Percentiles rank a stretch among this genome's conserved stretches.
Evolutionary conservation across 2,888 invertebrate species (phyloP).

Genomic region (Agrotis puta): DNA sequence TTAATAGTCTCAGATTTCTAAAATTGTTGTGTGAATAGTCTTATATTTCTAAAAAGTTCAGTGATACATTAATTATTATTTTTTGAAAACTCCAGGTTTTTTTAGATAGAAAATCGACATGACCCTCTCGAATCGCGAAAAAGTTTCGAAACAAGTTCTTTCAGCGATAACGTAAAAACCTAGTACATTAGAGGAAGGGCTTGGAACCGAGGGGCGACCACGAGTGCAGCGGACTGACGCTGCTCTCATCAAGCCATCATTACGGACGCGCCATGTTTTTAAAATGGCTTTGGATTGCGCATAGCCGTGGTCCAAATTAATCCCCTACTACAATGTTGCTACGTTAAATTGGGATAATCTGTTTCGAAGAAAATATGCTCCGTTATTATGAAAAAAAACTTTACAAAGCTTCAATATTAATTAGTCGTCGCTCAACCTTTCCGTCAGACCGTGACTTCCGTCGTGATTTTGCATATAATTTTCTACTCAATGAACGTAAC

Average conservation of each 20-base stretch:
- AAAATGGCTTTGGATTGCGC: constrained; percentile 86
- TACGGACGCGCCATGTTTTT: constrained; percentile 89
- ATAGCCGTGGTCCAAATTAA: constrained; percentile 86
- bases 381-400: constrained; percentile 77
- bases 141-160: constrained; percentile 49
- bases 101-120: not conserved
- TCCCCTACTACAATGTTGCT: constrained; percentile 84
- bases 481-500: constrained; percentile 85
- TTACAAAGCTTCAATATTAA: constrained; percentile 82
- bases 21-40: too few relatives aligned
- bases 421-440: constrained; percentile 80
- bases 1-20: too few relatives aligned
- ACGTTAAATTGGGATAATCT: constrained; percentile 81
- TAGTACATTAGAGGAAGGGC: constrained; percentile 56
- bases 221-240: constrained; percentile 78
- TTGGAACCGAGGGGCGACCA: constrained; percentile 55
- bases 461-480: constrained; percentile 90
- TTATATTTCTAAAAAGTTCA: too few relatives aligned
- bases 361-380: constrained; percentile 75
- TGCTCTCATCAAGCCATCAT: constrained; percentile 88
- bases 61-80: too few relatives aligned
- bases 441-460: constrained; percentile 79
- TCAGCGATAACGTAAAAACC: constrained; percentile 68
- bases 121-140: constrained; percentile 9
- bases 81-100: too few relatives aligned